Conservation (phyloP, 2,797 vertebrate species). For the Neosalanx taihuensis region DNA sequence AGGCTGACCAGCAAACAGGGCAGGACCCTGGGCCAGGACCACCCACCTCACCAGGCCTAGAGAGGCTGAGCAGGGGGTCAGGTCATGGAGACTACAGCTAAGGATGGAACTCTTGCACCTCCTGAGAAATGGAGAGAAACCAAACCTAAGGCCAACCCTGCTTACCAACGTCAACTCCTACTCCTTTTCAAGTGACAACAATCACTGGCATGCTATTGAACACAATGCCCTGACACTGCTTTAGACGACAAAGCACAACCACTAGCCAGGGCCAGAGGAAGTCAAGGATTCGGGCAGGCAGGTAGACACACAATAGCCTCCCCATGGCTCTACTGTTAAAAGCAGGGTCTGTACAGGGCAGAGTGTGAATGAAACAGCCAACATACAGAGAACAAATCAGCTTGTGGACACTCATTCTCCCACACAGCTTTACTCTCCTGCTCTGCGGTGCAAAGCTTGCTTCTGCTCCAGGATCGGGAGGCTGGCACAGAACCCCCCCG, state of each 20-base stretch:
- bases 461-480: slow-evolving; percentile 45
- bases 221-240: neutral
- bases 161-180: neutral
- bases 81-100: slow-evolving; percentile 43
- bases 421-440: slow-evolving; percentile 47
- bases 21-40: slow-evolving; percentile 50
- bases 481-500: slow-evolving; percentile 21
- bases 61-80: slow-evolving; percentile 23
- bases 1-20: slow-evolving; percentile 56
- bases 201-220: neutral
- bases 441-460: slow-evolving; percentile 46
- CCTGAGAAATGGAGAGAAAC: slow-evolving; percentile 11
- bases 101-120: slow-evolving; percentile 32
- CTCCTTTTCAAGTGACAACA: neutral
- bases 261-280: neutral
- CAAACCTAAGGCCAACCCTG: slow-evolving; percentile 2
- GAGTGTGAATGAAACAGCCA: slow-evolving; percentile 43
- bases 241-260: neutral
- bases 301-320: slow-evolving; percentile 25
- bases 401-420: slow-evolving; percentile 46
- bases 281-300: neutral
- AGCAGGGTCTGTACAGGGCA: slow-evolving; percentile 12
- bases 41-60: slow-evolving; percentile 56
- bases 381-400: slow-evolving; percentile 34
- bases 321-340: slow-evolving; percentile 4